Evolutionary conservation across 2,797 vertebrate genomes (phyloP).

Genomic region (Micrastur ruficollis): DNA sequence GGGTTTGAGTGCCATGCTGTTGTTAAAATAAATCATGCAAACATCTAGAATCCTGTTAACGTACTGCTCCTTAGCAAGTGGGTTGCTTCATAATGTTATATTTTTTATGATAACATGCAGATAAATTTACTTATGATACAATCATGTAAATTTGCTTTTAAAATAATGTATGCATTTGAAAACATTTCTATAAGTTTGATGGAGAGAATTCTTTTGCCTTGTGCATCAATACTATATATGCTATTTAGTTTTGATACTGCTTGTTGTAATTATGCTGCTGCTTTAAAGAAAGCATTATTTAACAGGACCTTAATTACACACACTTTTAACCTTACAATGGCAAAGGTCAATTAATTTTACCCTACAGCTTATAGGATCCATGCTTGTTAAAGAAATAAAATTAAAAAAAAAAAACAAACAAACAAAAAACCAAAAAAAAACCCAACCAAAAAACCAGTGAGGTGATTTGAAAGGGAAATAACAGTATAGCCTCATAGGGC

Average conservation of each 20-base stretch:
- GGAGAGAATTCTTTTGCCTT: not conserved
- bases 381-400: constrained; percentile 45
- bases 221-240: not conserved
- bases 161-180: not conserved
- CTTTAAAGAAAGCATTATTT: constrained; percentile 11
- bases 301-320: constrained; percentile 47
- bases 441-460: not conserved
- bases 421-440: not conserved
- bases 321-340: constrained; percentile 19
- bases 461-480: constrained; percentile 81
- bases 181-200: not conserved
- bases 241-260: not conserved
- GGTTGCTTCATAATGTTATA: not conserved
- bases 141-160: not conserved
- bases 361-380: constrained; percentile 15
- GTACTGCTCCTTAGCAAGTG: not conserved
- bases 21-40: not conserved
- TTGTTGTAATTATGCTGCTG: not conserved
- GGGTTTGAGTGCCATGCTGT: not conserved
- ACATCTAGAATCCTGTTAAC: not conserved
- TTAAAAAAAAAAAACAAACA: not conserved
- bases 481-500: constrained; percentile 86
- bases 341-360: constrained; percentile 57
- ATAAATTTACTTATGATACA: not conserved
- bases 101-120: not conserved